A percentile compares a stretch with the other conserved stretches of the same genome.
Conservation (phyloP, 2,797 vertebrate species). For the Alauda arvensis region DNA sequence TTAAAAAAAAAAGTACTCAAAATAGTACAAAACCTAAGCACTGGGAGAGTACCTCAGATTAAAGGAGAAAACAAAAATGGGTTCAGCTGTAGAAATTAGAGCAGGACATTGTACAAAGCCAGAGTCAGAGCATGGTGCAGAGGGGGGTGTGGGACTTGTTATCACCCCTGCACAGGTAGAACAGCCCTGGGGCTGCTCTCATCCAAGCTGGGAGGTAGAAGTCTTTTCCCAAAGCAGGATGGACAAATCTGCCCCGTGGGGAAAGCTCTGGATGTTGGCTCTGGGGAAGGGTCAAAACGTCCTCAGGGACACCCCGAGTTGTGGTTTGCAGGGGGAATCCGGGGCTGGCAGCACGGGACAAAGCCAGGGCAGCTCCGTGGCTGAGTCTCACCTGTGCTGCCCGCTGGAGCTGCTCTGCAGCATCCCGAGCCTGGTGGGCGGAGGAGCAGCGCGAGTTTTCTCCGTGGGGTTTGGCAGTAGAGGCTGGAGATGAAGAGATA, state of each 20-base stretch:
- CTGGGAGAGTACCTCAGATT: neutral
- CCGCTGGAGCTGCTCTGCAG: neutral
- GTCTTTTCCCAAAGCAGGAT: neutral
- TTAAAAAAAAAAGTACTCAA: neutral
- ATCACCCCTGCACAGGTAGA: neutral
- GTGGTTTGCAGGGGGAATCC: neutral
- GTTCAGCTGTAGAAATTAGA: neutral
- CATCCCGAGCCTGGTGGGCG: fast-evolving
- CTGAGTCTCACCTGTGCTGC: neutral
- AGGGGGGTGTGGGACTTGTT: fast-evolving
- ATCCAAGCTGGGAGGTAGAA: fast-evolving
- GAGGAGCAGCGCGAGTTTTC: neutral
- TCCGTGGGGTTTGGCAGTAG: neutral
- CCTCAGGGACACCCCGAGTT: fast-evolving
- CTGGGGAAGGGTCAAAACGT: fast-evolving
- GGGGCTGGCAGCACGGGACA: fast-evolving
- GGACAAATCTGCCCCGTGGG: neutral
- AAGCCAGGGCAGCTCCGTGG: neutral
- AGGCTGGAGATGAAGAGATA: neutral
- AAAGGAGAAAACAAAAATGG: neutral
- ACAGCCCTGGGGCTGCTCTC: neutral
- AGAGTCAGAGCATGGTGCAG: fast-evolving
- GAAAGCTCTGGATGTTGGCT: neutral
- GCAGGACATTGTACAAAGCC: neutral
- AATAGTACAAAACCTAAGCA: neutral